Conservation (phyloP, 2,888 invertebrate species). For the Chrysodeixis includens region DNA sequence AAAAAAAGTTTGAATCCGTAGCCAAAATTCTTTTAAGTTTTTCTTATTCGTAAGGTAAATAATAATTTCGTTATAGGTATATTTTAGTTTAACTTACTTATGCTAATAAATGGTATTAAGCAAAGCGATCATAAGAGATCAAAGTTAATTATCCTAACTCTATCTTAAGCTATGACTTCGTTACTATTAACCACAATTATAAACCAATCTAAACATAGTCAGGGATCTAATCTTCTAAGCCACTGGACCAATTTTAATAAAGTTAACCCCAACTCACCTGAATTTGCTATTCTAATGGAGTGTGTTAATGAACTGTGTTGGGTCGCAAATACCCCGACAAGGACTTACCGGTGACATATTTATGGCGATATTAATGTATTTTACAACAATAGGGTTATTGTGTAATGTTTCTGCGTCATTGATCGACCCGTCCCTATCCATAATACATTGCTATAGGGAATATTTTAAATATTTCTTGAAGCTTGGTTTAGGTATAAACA, state of each 20-base stretch:
- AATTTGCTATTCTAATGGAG: conserved; percentile 25
- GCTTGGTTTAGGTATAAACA: neutral
- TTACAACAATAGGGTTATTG: conserved; percentile 28
- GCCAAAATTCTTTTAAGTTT: too few relatives aligned
- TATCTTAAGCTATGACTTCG: too few relatives aligned
- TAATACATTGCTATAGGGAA: neutral
- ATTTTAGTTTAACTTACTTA: too few relatives aligned
- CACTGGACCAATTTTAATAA: conserved; percentile 36
- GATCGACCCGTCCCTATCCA: neutral
- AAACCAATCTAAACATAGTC: conserved; percentile 29
- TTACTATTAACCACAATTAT: conserved; percentile 7
- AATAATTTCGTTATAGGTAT: too few relatives aligned
- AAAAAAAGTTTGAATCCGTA: too few relatives aligned
- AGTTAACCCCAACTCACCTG: conserved; percentile 33
- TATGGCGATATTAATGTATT: conserved; percentile 36
- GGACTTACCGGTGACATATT: conserved; percentile 41
- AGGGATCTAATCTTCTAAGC: conserved; percentile 30
- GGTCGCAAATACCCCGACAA: conserved; percentile 28
- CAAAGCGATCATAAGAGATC: too few relatives aligned
- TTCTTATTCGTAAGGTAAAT: too few relatives aligned
- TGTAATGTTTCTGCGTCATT: conserved; percentile 4
- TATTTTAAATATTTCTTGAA: neutral
- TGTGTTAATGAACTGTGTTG: conserved; percentile 34
- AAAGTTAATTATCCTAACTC: too few relatives aligned
- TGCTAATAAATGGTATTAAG: too few relatives aligned